Percentiles rank a stretch among this genome's conserved stretches.
Conservation (phyloP, 2,888 invertebrate species). For the Scaptomyza caliginosa region DNA sequence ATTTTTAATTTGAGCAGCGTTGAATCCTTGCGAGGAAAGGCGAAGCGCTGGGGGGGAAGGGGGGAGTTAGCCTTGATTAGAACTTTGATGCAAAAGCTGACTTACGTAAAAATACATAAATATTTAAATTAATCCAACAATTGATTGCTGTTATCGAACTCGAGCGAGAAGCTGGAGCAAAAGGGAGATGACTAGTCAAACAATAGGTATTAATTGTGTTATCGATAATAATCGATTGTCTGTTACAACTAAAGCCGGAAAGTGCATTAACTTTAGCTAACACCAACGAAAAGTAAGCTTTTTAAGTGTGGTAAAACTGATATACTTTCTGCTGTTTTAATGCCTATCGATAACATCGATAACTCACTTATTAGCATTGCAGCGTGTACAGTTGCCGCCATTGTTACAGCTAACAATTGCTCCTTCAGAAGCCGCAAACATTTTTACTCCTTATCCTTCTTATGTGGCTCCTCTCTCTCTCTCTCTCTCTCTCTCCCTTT, state of each 20-base stretch:
- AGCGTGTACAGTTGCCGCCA: conserved; percentile 7
- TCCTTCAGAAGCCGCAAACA: conserved; percentile 24
- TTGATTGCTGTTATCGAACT: not conserved
- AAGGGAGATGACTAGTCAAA: too few relatives aligned
- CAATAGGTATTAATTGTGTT: too few relatives aligned
- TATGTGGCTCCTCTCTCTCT: not conserved
- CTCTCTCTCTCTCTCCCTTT: not conserved
- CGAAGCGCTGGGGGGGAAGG: not conserved
- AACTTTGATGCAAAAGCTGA: not conserved
- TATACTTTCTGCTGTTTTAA: too few relatives aligned
- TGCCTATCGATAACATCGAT: not conserved
- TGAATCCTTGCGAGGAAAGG: conserved; percentile 22
- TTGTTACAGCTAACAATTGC: not conserved
- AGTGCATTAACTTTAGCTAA: too few relatives aligned
- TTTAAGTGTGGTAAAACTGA: too few relatives aligned
- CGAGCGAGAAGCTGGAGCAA: not conserved
- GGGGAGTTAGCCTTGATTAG: not conserved
- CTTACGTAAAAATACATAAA: not conserved
- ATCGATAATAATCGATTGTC: not conserved
- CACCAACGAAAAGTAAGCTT: too few relatives aligned
- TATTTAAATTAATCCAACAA: conserved; percentile 3
- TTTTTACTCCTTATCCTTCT: not conserved
- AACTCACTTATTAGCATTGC: not conserved
- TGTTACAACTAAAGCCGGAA: too few relatives aligned
- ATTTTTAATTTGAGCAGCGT: conserved; percentile 75